Evolutionary conservation across 2,888 invertebrate genomes (phyloP), one percentile per base, ranked within the genome.

Genomic region (Amaurobius ferox): DNA sequence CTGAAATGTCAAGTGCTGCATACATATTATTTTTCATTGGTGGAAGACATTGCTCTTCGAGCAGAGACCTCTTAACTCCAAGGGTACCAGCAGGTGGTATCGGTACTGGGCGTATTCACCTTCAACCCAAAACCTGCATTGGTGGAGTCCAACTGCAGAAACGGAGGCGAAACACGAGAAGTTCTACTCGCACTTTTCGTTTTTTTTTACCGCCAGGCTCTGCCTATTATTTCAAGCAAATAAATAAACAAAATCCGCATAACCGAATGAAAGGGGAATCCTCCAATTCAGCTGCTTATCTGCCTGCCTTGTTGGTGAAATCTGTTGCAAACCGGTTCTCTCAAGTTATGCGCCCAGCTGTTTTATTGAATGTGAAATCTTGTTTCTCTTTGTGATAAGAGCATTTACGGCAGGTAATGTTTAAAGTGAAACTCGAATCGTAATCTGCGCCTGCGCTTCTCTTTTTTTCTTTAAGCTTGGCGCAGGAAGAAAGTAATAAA

Each of bases 21-120:
- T n/a, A n/a, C n/a, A n/a, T n/a, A n/a, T 39, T 67, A 23, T 67
- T 67, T 66, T 67, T 67, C 39, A 67, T 35, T 19, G 39, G 16
- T 44, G n/a, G 44, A 16, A 23, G 67, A 39, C 67, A 39, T 30
- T 67, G 67, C 67, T 67, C 39, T 67, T 44, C 44, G 30, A 67
- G 35, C 35, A 67, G 35, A 67, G 35, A 19, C 67, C 29, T 28
- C 29, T 30, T n/a, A 35, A 39, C 23, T 19, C 13, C 11, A n/a
- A 39, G 67, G 67, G 23, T 35, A 67, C 19, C 9, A 39, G 67
- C 67, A 67, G 67, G 67, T 67, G 67, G 32, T 35, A 35, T 67
- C 39, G 67, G 23, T n/a, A 30, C 39, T 23, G 39, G 67, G 67
- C 67, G 67, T 67, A 19, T 61, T 61, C 61, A 61, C 61, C 26